Evolutionary conservation across 2,113 vertebrate species (phyloP).

Genomic region (Pteruthius melanotis): DNA sequence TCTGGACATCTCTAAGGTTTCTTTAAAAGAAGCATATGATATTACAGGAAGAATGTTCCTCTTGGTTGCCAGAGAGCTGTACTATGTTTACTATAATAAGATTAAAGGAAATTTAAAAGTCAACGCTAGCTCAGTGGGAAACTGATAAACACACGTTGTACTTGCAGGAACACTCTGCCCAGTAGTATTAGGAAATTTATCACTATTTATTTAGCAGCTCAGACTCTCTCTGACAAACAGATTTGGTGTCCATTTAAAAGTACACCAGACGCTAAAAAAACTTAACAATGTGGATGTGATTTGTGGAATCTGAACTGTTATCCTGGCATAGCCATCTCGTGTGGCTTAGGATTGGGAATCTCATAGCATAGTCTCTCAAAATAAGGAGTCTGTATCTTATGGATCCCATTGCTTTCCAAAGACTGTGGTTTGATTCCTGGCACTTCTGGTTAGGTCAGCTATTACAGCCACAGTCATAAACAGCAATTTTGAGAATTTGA

Average conservation of each 20-base stretch:
- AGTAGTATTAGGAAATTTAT: slow-evolving; percentile 17
- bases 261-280: neutral
- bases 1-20: slow-evolving; percentile 53
- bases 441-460: slow-evolving; percentile 25
- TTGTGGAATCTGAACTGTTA: neutral
- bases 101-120: slow-evolving; percentile 31
- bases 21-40: slow-evolving; percentile 59
- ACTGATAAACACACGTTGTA: slow-evolving; percentile 18
- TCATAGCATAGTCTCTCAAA: neutral
- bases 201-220: slow-evolving; percentile 32
- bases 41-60: slow-evolving; percentile 57
- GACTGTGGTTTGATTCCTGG: slow-evolving; percentile 49
- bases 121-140: slow-evolving; percentile 1
- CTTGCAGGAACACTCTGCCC: neutral
- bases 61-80: slow-evolving; percentile 61
- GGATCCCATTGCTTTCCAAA: neutral
- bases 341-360: neutral
- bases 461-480: slow-evolving; percentile 27
- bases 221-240: neutral
- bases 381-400: neutral
- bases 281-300: neutral
- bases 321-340: neutral
- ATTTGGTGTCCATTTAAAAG: slow-evolving; percentile 20
- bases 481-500: slow-evolving; percentile 44
- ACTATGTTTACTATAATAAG: slow-evolving; percentile 62